These are phyloP conservation scores for Sakesphorus luctuosus DNA, from an alignment of 2,113 vertebrate genomes.

Conservation along the genomic window DNA sequence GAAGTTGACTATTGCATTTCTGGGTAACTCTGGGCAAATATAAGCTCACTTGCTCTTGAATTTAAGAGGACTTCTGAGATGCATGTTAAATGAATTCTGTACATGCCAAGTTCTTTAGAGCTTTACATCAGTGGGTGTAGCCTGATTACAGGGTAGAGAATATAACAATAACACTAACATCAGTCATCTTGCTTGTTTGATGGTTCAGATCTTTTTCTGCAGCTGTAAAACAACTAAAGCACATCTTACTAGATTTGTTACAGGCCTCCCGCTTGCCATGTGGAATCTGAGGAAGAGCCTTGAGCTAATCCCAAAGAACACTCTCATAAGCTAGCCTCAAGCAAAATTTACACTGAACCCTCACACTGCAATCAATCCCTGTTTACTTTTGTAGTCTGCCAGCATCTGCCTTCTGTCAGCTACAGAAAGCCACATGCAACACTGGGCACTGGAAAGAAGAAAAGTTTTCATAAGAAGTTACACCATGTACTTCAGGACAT, in stretches of 20 bases:
- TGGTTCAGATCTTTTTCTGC: neutral
- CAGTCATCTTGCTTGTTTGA: neutral
- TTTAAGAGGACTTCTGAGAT: neutral
- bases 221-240: neutral
- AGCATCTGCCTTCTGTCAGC: constrained; percentile 23
- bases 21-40: neutral
- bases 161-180: neutral
- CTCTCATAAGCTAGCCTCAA: neutral
- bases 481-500: neutral
- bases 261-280: neutral
- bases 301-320: neutral
- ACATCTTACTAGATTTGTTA: neutral
- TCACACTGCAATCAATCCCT: constrained; percentile 7
- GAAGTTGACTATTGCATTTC: neutral
- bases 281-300: neutral
- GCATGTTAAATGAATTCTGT: neutral
- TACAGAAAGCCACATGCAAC: neutral
- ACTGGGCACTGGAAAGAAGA: neutral
- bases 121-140: neutral
- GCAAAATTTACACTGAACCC: constrained; percentile 1
- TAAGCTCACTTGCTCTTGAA: neutral
- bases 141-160: neutral
- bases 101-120: rapidly evolving
- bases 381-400: neutral
- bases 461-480: neutral